These are phyloP conservation scores for Leptinotarsa lineolata DNA, from an alignment of 1,140 invertebrate genomes.

Conservation along the genomic window DNA sequence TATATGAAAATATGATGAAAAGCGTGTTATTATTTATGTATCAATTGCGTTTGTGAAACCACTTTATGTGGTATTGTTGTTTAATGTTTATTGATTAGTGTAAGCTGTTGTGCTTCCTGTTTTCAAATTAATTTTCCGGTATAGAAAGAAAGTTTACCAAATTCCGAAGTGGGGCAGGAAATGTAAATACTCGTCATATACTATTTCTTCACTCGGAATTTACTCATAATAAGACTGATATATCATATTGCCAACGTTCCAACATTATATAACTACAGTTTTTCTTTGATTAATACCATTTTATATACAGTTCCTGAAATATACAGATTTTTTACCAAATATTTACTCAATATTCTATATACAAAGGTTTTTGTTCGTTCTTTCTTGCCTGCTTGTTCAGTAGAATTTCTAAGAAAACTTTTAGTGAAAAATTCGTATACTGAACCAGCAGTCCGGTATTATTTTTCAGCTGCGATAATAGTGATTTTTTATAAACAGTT, in stretches of 20 bases:
- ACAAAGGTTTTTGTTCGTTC: conserved; percentile 47
- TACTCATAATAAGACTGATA: conserved; percentile 54
- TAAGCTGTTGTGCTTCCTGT: conserved; percentile 51
- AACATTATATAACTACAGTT: conserved; percentile 44
- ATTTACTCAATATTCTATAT: conserved; percentile 52
- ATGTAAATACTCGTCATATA: conserved; percentile 24
- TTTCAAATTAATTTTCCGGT: conserved; percentile 40
- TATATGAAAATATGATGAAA: conserved; percentile 1
- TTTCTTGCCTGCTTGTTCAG: conserved; percentile 15
- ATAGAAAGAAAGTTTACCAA: conserved; percentile 37
- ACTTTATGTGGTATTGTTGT: conserved; percentile 29
- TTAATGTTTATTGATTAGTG: conserved; percentile 36
- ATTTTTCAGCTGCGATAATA: conserved; percentile 52
- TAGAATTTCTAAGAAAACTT: background rate
- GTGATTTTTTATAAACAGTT: conserved; percentile 50
- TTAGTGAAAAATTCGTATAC: background rate
- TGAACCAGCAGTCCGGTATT: background rate
- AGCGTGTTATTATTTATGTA: conserved; percentile 25
- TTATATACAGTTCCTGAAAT: conserved; percentile 54
- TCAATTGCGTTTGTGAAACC: conserved; percentile 34
- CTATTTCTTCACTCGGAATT: conserved; percentile 36
- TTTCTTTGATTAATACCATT: conserved; percentile 49
- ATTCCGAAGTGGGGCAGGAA: conserved; percentile 31
- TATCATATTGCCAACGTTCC: conserved; percentile 56
- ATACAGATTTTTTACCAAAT: conserved; percentile 56